These are phyloP conservation scores for Sapayoa aenigma DNA, from an alignment of 2,113 vertebrate species.

Conservation along the genomic window DNA sequence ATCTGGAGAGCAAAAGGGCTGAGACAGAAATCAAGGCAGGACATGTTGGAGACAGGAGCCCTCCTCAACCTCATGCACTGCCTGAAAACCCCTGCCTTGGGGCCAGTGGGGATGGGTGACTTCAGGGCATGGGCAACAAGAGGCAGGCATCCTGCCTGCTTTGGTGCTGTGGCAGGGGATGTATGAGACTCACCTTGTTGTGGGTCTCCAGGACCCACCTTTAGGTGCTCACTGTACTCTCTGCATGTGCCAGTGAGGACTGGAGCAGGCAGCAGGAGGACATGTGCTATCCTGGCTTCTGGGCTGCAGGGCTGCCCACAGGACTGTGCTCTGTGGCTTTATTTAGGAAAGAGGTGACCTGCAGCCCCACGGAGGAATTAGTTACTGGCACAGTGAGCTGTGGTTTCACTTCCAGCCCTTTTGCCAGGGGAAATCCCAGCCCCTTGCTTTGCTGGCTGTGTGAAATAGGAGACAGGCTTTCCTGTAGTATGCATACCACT, in stretches of 20 bases:
- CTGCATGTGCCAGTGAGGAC: neutral
- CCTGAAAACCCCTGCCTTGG: accelerated
- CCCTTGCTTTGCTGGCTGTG: accelerated
- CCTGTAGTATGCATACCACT: neutral
- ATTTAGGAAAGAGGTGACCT: neutral
- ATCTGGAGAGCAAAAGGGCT: neutral
- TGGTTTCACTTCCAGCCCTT: neutral
- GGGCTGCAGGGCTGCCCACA: neutral
- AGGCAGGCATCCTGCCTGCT: neutral
- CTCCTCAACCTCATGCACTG: neutral
- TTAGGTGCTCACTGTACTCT: neutral
- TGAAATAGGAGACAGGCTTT: neutral
- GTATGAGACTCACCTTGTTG: neutral
- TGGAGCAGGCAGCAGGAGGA: neutral
- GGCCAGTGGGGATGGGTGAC: no score
- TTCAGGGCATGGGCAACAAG: neutral
- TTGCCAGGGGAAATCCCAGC: neutral
- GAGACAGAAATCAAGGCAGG: neutral
- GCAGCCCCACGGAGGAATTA: neutral
- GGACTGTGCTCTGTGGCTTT: neutral
- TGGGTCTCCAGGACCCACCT: neutral
- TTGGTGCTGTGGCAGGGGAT: neutral
- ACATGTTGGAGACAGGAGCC: neutral
- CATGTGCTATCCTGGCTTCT: neutral
- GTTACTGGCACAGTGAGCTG: neutral